Conservation (phyloP, 2,797 vertebrate species). For the Melanotaenia trifasciata region DNA sequence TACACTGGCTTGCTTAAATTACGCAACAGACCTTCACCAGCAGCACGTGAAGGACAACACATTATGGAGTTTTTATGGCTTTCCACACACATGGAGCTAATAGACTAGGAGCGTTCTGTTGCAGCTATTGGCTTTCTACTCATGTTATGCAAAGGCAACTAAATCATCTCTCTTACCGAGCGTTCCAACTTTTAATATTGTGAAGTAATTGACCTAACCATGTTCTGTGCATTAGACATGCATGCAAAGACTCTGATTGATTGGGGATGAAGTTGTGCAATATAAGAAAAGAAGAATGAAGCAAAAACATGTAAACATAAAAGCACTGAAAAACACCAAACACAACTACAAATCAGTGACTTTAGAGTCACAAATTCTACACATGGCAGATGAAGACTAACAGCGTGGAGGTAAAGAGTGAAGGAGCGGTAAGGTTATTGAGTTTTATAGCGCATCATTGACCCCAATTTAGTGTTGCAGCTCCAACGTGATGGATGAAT, state of each 20-base stretch:
- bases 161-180: conserved; percentile 15
- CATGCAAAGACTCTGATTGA: conserved; percentile 35
- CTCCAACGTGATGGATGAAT: conserved; percentile 46
- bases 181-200: conserved; percentile 34
- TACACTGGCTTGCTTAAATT: conserved; percentile 56
- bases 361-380: neutral
- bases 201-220: conserved; percentile 33
- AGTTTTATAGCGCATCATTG: conserved; percentile 44
- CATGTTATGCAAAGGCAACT: conserved; percentile 54
- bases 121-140: conserved; percentile 54
- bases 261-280: conserved; percentile 17
- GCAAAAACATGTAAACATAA: neutral
- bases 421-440: conserved; percentile 24
- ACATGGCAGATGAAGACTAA: conserved; percentile 20
- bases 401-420: conserved; percentile 17
- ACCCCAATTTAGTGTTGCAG: conserved; percentile 54
- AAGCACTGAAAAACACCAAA: neutral
- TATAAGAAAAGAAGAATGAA: neutral
- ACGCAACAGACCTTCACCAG: conserved; percentile 68
- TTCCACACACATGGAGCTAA: conserved; percentile 39
- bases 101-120: conserved; percentile 40
- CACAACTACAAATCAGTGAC: neutral
- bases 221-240: conserved; percentile 21
- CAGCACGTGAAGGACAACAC: conserved; percentile 65
- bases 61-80: conserved; percentile 44